These are phyloP conservation scores for Carettochelys insculpta DNA, from an alignment of 2,113 vertebrate species.

Conservation along the genomic window DNA sequence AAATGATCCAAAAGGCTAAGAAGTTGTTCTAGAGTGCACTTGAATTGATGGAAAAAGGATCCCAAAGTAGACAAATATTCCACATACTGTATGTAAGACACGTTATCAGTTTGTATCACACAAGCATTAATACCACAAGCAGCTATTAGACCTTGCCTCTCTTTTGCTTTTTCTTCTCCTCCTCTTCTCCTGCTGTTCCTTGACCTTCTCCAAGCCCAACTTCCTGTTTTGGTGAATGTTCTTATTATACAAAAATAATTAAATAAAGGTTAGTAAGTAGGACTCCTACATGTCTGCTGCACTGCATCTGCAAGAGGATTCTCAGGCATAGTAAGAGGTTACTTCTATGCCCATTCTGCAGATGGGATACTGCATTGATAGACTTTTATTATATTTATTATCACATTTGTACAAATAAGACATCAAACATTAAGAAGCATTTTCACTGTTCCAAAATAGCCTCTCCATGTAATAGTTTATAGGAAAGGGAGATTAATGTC, in stretches of 20 bases:
- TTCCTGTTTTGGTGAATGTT: conserved; percentile 89
- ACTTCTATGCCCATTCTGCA: not conserved
- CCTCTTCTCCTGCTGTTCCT: conserved; percentile 87
- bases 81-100: not conserved
- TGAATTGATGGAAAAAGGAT: not conserved
- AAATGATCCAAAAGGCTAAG: not conserved
- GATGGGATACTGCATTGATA: not conserved
- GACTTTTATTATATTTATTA: accelerated
- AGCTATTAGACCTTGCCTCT: conserved; percentile 83
- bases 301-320: not conserved
- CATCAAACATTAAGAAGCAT: not conserved
- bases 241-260: conserved; percentile 54
- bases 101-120: not conserved
- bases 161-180: conserved; percentile 99
- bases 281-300: not conserved
- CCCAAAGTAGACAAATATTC: not conserved
- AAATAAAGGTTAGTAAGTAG: not conserved
- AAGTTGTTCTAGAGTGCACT: accelerated
- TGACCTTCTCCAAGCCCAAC: conserved; percentile 84
- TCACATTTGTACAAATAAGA: not conserved
- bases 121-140: conserved; percentile 33
- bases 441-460: not conserved
- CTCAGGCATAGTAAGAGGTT: not conserved
- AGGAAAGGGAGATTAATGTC: not conserved
- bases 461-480: not conserved